Conservation (phyloP, 2,113 vertebrate genomes). For the Pollachius pollachius region DNA sequence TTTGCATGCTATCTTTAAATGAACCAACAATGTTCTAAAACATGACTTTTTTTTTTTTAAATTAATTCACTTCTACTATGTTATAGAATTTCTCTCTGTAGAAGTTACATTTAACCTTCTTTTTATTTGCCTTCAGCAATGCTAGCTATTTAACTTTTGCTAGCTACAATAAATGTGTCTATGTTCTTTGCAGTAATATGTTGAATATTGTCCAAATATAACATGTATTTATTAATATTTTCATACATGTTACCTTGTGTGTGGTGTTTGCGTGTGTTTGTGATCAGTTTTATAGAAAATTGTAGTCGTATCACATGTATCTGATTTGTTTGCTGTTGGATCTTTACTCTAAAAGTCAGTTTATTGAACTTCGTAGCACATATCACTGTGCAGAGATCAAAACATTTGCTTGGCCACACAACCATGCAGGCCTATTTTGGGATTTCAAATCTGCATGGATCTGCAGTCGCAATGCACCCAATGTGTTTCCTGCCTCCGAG, state of each 20-base stretch:
- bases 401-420: slow-evolving; percentile 15
- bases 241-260: slow-evolving; percentile 1
- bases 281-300: not conserved
- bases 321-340: not conserved
- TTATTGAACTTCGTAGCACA: slow-evolving; percentile 8
- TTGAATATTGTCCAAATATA: slow-evolving; percentile 17
- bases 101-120: no score
- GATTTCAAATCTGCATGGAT: slow-evolving; percentile 41
- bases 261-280: slow-evolving; percentile 2
- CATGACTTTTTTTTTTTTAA: not conserved
- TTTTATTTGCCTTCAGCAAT: no score
- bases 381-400: slow-evolving; percentile 8
- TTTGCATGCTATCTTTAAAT: no score
- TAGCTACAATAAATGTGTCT: no score
- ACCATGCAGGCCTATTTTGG: slow-evolving; percentile 26
- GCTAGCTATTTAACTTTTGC: no score
- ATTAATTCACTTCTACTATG: not conserved
- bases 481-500: slow-evolving; percentile 33
- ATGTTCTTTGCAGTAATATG: no score
- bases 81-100: not conserved
- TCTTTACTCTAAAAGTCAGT: not conserved
- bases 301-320: not conserved
- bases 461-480: slow-evolving; percentile 35
- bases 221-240: slow-evolving; percentile 14
- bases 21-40: not conserved